phyloP scores from a whole-genome alignment of 2,113 vertebrate genomes.

The Syngnathus floridae region DNA sequence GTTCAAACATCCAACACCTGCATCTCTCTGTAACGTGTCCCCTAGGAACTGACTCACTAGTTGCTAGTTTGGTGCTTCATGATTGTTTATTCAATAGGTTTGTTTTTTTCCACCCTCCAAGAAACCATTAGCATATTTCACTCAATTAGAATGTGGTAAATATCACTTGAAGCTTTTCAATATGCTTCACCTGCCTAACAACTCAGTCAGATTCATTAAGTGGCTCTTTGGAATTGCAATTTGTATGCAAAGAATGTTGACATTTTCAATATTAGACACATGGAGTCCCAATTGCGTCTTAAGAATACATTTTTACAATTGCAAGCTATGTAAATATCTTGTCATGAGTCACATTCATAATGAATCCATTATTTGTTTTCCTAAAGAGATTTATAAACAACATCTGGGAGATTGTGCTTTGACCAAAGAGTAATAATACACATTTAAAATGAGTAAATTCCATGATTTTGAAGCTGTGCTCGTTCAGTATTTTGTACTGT shows the following conservation, averaged over 20 bases:
- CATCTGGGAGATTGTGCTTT: background rate
- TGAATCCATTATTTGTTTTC: background rate
- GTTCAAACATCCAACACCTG: slow-evolving; percentile 20
- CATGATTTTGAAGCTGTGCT: background rate
- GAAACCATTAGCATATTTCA: slow-evolving; percentile 47
- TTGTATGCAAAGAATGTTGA: background rate
- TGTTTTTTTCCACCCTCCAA: slow-evolving; percentile 15
- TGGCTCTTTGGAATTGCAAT: background rate
- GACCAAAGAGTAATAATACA: background rate
- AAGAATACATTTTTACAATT: background rate
- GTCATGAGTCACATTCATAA: background rate
- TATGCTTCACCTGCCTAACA: background rate
- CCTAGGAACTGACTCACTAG: slow-evolving; percentile 17
- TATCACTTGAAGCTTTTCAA: slow-evolving; percentile 9
- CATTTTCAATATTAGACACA: background rate
- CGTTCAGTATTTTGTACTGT: background rate
- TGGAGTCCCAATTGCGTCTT: background rate
- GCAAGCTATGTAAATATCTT: background rate
- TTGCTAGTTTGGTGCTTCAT: slow-evolving; percentile 28
- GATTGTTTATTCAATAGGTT: slow-evolving; percentile 39
- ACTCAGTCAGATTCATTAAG: background rate
- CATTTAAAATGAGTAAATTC: background rate
- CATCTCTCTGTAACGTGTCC: slow-evolving; percentile 36
- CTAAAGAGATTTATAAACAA: background rate
- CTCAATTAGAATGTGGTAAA: slow-evolving; percentile 27